Conservation (phyloP, 2,113 vertebrate species). For the Neodon shergylaensis region DNA sequence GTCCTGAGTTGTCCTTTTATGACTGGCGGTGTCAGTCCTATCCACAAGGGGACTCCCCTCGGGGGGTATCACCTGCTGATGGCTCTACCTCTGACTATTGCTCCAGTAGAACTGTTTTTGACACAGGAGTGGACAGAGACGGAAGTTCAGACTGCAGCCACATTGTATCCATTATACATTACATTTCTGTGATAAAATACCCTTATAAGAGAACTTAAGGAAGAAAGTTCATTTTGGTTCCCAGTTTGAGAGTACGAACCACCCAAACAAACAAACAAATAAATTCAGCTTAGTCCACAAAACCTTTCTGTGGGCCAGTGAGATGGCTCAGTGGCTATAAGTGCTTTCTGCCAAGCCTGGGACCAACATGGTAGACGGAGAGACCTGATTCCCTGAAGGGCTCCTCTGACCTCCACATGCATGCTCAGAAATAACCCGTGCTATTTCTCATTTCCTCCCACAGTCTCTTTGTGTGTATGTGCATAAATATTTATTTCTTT, state of each 20-base stretch:
- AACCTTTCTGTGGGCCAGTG: background rate
- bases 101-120: background rate
- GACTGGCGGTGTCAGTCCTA: background rate
- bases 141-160: background rate
- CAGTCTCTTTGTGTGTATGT: background rate
- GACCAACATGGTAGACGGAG: background rate
- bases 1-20: background rate
- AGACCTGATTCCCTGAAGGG: background rate
- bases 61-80: background rate
- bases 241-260: background rate
- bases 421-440: background rate
- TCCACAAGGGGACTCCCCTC: too few species aligned
- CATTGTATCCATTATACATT: background rate
- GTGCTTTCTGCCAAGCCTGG: background rate
- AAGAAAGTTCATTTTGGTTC: background rate
- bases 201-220: background rate
- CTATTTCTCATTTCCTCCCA: background rate
- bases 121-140: background rate
- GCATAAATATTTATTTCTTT: background rate
- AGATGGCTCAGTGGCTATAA: background rate
- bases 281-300: background rate
- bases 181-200: background rate
- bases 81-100: background rate
- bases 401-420: background rate
- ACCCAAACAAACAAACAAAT: background rate